Base-by-base conservation (phyloP, 1,140 invertebrate species). In the Steinernema khuongi region DNA sequence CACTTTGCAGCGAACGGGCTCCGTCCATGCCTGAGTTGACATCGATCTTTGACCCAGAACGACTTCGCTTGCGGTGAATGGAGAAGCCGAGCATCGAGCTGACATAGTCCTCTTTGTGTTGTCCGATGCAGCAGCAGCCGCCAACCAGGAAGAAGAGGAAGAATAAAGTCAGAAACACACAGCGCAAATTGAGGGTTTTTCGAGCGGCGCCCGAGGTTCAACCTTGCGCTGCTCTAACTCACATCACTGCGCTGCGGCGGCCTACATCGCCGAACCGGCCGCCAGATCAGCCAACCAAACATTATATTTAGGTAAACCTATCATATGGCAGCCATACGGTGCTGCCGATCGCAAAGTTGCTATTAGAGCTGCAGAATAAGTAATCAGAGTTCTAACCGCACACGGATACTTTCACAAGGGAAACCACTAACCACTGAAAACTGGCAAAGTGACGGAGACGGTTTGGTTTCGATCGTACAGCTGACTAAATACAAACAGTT, bases 401-500 rank as follows among this genome's bases (percentile, higher is more conserved):
- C 11, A n/a, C 50, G 50, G 14, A n/a, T n/a, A 60, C 50, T 7
- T 41, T 11, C 36, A 41, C 36, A 41, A n/a, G n/a, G 36, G 7
- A 41, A 7, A 7, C 36, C 7, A 7, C 36, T 7, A 41, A n/a
- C n/a, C n/a, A 11, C 36, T 7, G 7, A 11, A 7, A n/a, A n/a
- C n/a, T 7, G 7, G 36, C 36, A 41, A 41, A 41, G n/a, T 41
- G 36, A 11, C 36, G 36, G 36, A 7, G 36, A 41, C 50, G 50
- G 4, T 60, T 17, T 22, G 50, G 50, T 26, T 60, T 11, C 50
- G 11, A n/a, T 26, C 50, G 50, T 60, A 26, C 50, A 60, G 50
- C 50, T 60, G 50, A 60, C 50, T 60, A 60, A 60, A 60, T 11
- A 60, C 50, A 60, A 60, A 60, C 50, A 60, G n/a, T n/a, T 41